phyloP scores from a whole-genome alignment of 2,888 invertebrate species.

The Elysia crispata region DNA sequence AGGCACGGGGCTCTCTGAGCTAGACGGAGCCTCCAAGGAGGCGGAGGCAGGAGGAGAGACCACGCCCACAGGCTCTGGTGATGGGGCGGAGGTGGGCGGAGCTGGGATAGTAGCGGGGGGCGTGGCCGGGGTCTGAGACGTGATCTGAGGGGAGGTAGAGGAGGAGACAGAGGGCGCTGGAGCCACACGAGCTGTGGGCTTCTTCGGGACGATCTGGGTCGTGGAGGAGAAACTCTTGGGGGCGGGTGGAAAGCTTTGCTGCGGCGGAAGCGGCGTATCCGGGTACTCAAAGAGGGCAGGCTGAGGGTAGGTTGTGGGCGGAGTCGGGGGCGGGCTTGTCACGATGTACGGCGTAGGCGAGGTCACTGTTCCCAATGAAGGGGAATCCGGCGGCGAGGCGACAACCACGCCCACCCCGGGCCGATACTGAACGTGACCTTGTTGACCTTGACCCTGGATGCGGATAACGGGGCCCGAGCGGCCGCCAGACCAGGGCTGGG shows the following conservation, averaged over 20 bases:
- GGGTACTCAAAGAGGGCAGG: neutral
- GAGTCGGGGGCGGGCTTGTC: conserved; percentile 6
- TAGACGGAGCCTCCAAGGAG: conserved; percentile 24
- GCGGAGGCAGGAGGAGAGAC: conserved; percentile 2
- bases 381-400: neutral
- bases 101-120: neutral
- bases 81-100: conserved; percentile 21
- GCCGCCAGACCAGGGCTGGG: conserved; percentile 31
- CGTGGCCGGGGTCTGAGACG: neutral
- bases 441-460: conserved; percentile 41
- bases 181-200: conserved; percentile 43
- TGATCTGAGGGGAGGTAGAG: neutral
- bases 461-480: conserved; percentile 42
- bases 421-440: conserved; percentile 18
- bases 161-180: conserved; percentile 28
- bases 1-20: conserved; percentile 19
- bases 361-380: neutral
- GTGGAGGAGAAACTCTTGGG: conserved; percentile 36
- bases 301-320: neutral
- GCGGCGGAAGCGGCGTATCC: neutral
- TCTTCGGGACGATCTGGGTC: conserved; percentile 37
- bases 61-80: conserved; percentile 25
- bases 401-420: neutral
- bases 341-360: neutral
- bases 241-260: neutral